These are phyloP conservation scores for Meleagris gallopavo DNA, from an alignment of 2,113 vertebrate genomes.

Conservation along the genomic window DNA sequence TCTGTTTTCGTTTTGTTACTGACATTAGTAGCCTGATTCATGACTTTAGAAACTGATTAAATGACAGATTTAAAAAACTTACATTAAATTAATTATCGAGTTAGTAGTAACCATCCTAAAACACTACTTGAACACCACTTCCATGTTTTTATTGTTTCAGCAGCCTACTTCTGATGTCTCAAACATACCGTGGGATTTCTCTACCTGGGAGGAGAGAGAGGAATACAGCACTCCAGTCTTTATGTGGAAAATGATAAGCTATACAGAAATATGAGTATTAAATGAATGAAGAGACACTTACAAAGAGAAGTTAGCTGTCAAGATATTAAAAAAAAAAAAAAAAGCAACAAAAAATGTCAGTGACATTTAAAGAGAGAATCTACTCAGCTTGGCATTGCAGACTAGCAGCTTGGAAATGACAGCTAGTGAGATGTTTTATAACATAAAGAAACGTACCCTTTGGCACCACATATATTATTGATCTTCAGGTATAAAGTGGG, in stretches of 20 bases:
- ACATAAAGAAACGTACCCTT: constrained; percentile 66
- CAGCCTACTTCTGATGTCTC: neutral
- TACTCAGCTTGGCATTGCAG: constrained; percentile 55
- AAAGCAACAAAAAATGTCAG: constrained; percentile 22
- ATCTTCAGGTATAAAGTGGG: constrained; percentile 64
- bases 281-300: constrained; percentile 11
- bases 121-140: neutral
- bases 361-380: constrained; percentile 71
- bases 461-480: constrained; percentile 37
- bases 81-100: neutral
- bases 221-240: neutral
- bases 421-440: constrained; percentile 60
- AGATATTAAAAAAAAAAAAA: neutral
- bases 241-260: neutral
- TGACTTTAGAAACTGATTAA: neutral
- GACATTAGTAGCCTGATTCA: neutral
- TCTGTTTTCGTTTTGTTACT: neutral
- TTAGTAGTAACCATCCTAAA: neutral
- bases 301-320: neutral
- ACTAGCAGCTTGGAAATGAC: constrained; percentile 66
- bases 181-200: neutral
- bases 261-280: neutral
- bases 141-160: neutral
- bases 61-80: neutral
- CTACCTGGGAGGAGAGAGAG: neutral